A percentile compares a stretch with the other conserved stretches of the same genome.
Conservation (phyloP, 1,140 invertebrate genomes). For the Drosophila bocki region DNA sequence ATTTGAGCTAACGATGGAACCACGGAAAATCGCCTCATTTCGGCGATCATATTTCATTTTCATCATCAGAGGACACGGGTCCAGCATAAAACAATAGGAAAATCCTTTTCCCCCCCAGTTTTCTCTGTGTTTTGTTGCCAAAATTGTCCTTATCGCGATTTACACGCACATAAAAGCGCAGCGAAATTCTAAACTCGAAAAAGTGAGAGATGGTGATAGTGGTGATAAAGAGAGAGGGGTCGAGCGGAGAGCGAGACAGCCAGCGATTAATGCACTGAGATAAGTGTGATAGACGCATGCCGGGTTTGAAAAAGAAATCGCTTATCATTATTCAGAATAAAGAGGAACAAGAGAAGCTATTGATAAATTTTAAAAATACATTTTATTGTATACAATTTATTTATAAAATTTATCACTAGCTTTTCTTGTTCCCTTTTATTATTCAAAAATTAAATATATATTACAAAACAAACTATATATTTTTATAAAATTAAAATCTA, state of each 20-base stretch:
- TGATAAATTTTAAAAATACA: background rate
- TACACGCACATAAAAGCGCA: constrained; percentile 78
- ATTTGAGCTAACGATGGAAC: constrained; percentile 72
- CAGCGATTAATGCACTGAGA: constrained; percentile 70
- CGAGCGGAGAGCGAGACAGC: constrained; percentile 10
- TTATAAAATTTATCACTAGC: too few species aligned
- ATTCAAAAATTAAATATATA: too few species aligned
- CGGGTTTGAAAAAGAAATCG: constrained; percentile 2
- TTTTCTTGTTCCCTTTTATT: too few species aligned
- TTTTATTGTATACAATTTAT: too few species aligned
- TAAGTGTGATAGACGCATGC: constrained; percentile 37
- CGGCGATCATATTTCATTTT: constrained; percentile 75
- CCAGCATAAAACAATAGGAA: constrained; percentile 71
- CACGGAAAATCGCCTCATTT: constrained; percentile 70
- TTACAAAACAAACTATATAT: too few species aligned
- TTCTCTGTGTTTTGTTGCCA: constrained; percentile 46
- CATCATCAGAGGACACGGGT: constrained; percentile 31
- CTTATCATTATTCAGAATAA: background rate
- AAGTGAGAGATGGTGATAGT: constrained; percentile 20
- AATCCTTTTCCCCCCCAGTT: constrained; percentile 60
- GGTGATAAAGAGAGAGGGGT: background rate
- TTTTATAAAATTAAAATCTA: too few species aligned
- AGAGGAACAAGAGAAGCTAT: background rate
- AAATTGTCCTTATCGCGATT: constrained; percentile 77
- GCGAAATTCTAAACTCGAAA: constrained; percentile 75